Conservation (phyloP, 2,797 vertebrate species). For the Nannoperca obscura region DNA sequence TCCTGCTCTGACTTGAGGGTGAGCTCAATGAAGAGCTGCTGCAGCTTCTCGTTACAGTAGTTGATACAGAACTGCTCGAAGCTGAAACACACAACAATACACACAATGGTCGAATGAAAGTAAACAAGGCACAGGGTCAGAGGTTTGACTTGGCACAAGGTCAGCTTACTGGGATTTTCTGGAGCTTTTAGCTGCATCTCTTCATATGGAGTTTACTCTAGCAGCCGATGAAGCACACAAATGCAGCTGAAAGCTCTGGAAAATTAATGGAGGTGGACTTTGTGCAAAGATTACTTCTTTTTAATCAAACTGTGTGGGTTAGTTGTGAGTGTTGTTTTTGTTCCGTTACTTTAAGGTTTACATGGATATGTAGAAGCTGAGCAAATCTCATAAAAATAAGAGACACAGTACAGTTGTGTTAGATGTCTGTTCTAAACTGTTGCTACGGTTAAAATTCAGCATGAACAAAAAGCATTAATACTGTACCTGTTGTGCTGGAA, state of each 20-base stretch:
- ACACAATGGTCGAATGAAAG: not conserved
- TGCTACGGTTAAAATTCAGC: not conserved
- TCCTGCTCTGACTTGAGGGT: slow-evolving; percentile 98
- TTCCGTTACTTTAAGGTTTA: not conserved
- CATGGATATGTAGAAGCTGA: not conserved
- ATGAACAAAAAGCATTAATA: not conserved
- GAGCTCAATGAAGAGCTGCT: slow-evolving; percentile 98
- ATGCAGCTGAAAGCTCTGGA: not conserved
- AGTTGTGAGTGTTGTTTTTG: not conserved
- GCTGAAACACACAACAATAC: slow-evolving; percentile 77
- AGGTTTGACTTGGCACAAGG: not conserved
- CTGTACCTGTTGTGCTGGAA: slow-evolving; percentile 97
- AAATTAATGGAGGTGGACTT: not conserved
- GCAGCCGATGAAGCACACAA: not conserved
- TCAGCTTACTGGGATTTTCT: not conserved
- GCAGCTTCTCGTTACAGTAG: slow-evolving; percentile 98
- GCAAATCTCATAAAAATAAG: not conserved
- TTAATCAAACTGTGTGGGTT: not conserved
- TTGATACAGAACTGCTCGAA: slow-evolving; percentile 99
- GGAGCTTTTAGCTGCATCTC: not conserved
- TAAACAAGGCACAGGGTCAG: not conserved
- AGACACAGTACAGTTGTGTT: not conserved
- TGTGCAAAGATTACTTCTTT: not conserved
- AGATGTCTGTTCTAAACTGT: not conserved
- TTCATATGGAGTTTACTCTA: not conserved